A percentile compares a stretch with the other conserved stretches of the same genome.
phyloP scores from a whole-genome alignment of 2,888 invertebrate genomes.

The Lysandra coridon region DNA sequence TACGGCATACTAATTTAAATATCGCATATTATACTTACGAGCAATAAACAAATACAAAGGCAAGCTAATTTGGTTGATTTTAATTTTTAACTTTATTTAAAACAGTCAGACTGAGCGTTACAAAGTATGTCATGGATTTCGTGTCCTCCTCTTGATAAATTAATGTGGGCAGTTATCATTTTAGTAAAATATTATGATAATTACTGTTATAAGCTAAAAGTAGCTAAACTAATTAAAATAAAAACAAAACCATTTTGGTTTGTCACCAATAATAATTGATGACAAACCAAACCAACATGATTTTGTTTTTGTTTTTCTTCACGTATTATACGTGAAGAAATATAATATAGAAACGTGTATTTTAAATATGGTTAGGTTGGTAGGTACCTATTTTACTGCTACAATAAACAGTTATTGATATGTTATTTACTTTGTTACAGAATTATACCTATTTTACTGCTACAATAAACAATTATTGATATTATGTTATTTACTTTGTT shows the following conservation, averaged over 20 bases:
- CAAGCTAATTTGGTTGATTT: too few relatives aligned
- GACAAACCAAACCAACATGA: too few relatives aligned
- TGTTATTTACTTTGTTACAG: conserved; percentile 5
- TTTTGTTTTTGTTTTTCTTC: too few relatives aligned
- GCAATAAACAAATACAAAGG: too few relatives aligned
- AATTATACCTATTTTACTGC: too few relatives aligned
- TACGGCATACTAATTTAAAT: too few relatives aligned
- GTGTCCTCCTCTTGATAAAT: background rate
- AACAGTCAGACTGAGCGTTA: too few relatives aligned
- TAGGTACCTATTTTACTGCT: background rate
- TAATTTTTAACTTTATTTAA: background rate
- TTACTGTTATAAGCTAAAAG: background rate
- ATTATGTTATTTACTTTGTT: conserved; percentile 22
- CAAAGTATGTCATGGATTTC: background rate
- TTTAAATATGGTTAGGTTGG: background rate
- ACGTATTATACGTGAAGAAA: background rate
- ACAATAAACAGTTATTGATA: background rate
- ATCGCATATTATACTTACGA: too few relatives aligned
- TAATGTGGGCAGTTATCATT: background rate
- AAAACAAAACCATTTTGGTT: background rate
- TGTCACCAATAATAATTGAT: background rate
- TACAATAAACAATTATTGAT: background rate
- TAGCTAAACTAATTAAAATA: background rate
- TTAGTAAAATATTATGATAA: too few relatives aligned
- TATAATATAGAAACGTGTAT: background rate